phyloP scores from a whole-genome alignment of 2,113 vertebrate species.

The Podiceps cristatus region DNA sequence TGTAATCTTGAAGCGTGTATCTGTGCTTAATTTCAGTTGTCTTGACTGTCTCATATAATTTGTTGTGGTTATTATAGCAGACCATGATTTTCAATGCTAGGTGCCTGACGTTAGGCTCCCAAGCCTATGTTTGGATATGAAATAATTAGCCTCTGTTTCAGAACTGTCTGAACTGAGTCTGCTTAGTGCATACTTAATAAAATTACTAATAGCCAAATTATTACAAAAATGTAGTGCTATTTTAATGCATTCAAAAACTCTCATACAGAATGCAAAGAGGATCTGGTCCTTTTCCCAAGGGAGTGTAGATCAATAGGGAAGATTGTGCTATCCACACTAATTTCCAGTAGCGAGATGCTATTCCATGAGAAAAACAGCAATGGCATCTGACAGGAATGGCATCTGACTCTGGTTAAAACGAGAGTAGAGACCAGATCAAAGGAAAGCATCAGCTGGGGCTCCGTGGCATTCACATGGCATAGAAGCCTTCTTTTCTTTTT shows the following conservation, averaged over 20 bases:
- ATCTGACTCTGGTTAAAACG: background rate
- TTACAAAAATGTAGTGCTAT: background rate
- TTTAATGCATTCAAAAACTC: background rate
- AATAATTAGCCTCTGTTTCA: background rate
- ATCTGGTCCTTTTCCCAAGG: background rate
- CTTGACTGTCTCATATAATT: background rate
- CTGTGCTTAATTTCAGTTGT: background rate
- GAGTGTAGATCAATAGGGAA: background rate
- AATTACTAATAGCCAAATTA: background rate
- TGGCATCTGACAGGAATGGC: background rate
- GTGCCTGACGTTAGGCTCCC: background rate
- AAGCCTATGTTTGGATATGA: background rate
- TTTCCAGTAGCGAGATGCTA: background rate
- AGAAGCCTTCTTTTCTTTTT: background rate
- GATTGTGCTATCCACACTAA: background rate
- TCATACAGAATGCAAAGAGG: background rate
- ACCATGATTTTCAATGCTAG: background rate
- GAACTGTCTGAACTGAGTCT: background rate
- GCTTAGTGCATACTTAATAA: background rate
- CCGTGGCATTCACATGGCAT: background rate
- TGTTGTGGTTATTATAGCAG: background rate
- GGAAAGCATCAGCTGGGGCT: background rate
- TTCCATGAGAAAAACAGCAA: background rate
- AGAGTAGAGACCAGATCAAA: background rate
- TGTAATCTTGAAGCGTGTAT: background rate